Base-by-base conservation (phyloP, 2,797 vertebrate genomes). In the Cyclura pinguis region DNA sequence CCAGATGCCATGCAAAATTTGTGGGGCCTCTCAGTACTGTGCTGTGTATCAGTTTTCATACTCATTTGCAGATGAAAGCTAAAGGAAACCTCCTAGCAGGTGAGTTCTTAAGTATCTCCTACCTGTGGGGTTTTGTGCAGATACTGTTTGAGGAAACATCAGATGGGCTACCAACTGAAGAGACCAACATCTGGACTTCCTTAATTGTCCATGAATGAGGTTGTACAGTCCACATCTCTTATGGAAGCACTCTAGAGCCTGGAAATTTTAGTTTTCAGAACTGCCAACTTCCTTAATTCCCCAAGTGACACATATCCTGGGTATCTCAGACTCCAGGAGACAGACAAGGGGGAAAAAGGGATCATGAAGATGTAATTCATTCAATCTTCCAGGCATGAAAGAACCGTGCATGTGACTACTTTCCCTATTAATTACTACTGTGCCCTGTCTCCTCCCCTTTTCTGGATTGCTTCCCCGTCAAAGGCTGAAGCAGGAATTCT, bases 21-120 rank as follows among this genome's bases (percentile, higher is more conserved):
- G 42, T 6, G 16, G 32, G 14, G 7, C 72, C 4, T 5, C 64
- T 77, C 8, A 62, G 35, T 47, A 0, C 82, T 57, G 2, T 29
- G 0, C 38, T 35, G 6, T 35, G 6, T 14, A 29, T 92, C 80
- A 27, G 29, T 76, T 93, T 92, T 93, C 84, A 55, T 92, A 85
- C 91, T 85, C 32, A 3, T 47, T 83, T 8, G 55, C 12, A 35
- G 42, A 84, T 2, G 1, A 59, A 86, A 84, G 87, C 27, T 62
- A 90, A 50, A 74, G 89, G 38, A 83, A 72, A 38, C 80, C 92
- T 32, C 87, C 87, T 47, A 20, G 90, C 0, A 22, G 42, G 82
- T 77, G 86, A 89, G 89, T 6, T 69, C 42, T 85, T 1, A 3
- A 47, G 80, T 87, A 88, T 78, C 88, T 87, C 87, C 92, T 87